Evolutionary conservation across 1,140 invertebrate species (phyloP).

Genomic region (Matsumurasca onukii): DNA sequence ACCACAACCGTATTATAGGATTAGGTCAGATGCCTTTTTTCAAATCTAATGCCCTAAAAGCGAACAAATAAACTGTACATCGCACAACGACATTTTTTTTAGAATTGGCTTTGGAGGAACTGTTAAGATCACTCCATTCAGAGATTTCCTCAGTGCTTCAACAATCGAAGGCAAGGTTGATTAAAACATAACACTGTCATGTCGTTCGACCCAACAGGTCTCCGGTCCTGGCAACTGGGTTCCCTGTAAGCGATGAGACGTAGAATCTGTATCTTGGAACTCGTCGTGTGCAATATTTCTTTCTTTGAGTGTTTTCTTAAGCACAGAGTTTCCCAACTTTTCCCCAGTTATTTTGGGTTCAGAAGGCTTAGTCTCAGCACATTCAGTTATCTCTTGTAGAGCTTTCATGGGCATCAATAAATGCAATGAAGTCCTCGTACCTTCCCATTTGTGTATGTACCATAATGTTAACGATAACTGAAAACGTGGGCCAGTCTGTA

Average conservation of each 20-base stretch:
- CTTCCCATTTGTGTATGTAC: slow-evolving; percentile 36
- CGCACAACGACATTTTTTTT: not conserved
- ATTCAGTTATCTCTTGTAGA: too few relatives aligned
- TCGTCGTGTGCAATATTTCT: too few relatives aligned
- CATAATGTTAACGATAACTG: slow-evolving; percentile 41
- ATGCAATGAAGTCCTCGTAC: slow-evolving; percentile 43
- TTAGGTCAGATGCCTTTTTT: not conserved
- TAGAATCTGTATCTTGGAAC: too few relatives aligned
- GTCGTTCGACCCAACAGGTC: not conserved
- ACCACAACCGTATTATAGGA: not conserved
- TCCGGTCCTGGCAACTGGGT: not conserved
- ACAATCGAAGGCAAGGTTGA: not conserved
- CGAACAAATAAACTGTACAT: not conserved
- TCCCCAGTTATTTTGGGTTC: too few relatives aligned
- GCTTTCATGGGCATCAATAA: slow-evolving; percentile 38
- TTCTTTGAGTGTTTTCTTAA: not conserved
- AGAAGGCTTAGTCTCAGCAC: too few relatives aligned
- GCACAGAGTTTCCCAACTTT: slow-evolving; percentile 27
- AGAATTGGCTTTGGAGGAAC: not conserved
- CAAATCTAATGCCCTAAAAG: not conserved
- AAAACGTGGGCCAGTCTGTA: slow-evolving; percentile 40
- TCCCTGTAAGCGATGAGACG: too few relatives aligned
- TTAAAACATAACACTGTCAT: slow-evolving; percentile 9
- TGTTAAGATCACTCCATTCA: not conserved
- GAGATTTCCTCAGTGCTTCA: not conserved